phyloP scores from a whole-genome alignment of 1,140 invertebrate species.

The Trichonephila clavata region DNA sequence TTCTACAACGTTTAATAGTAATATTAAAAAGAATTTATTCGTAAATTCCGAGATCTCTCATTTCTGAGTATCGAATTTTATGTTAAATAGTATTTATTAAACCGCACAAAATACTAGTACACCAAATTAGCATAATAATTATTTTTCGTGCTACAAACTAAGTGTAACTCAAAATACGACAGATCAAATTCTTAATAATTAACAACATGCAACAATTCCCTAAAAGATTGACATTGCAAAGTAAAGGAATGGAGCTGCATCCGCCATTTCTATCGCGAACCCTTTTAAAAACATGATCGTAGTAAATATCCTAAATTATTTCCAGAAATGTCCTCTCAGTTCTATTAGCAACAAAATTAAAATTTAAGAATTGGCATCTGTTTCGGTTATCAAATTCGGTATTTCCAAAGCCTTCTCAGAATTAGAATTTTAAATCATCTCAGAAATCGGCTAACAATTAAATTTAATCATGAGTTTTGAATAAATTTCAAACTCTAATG shows the following conservation, averaged over 20 bases:
- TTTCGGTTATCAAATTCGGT: background rate
- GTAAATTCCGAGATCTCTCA: no score
- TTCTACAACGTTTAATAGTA: no score
- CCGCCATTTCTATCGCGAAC: background rate
- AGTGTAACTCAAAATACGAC: background rate
- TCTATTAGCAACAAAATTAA: background rate
- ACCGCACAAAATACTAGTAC: no score
- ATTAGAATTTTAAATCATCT: no score
- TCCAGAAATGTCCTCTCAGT: background rate
- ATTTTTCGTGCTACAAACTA: no score
- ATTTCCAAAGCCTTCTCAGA: background rate
- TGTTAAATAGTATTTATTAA: no score
- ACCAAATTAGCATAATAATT: no score
- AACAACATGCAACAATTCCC: background rate
- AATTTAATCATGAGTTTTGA: no score
- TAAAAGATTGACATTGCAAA: background rate
- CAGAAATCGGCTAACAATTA: no score
- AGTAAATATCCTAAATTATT: background rate
- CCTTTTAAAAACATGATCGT: background rate
- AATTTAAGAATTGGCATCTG: slow-evolving; percentile 3
- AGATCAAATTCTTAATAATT: background rate
- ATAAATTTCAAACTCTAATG: no score
- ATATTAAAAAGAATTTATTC: no score
- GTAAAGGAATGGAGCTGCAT: background rate
- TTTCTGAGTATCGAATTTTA: no score